These are phyloP conservation scores for Melanotaenia maccullochi DNA, from an alignment of 2,797 vertebrate species.

Conservation along the genomic window DNA sequence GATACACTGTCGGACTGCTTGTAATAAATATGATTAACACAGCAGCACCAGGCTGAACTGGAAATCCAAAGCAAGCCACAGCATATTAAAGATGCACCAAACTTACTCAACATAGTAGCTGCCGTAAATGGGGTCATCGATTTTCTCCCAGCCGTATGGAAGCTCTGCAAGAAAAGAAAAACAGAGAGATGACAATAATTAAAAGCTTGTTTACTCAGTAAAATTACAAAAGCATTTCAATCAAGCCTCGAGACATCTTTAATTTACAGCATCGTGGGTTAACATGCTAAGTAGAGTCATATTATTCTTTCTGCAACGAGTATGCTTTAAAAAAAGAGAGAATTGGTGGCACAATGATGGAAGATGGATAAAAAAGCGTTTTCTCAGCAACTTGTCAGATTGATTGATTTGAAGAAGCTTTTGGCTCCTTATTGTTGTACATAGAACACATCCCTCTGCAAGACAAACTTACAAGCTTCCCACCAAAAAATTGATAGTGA, in stretches of 20 bases:
- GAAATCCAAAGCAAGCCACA: conserved; percentile 60
- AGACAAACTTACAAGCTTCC: conserved; percentile 42
- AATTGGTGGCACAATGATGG: conserved; percentile 14
- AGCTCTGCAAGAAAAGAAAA: conserved; percentile 85
- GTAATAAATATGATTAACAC: conserved; percentile 70
- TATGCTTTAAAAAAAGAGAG: neutral
- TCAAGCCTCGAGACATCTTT: conserved; percentile 26
- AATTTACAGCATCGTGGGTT: conserved; percentile 16
- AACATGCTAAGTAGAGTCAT: conserved; percentile 3
- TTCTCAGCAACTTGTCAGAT: conserved; percentile 23
- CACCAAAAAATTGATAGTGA: conserved; percentile 41
- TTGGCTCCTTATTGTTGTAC: conserved; percentile 31
- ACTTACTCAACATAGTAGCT: conserved; percentile 99
- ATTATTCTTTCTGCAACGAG: neutral
- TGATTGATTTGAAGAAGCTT: conserved; percentile 58
- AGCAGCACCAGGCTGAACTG: conserved; percentile 41
- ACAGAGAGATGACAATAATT: conserved; percentile 75
- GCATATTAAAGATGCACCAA: conserved; percentile 79
- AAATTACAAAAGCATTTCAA: conserved; percentile 39
- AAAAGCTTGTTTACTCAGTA: conserved; percentile 58
- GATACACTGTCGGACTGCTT: conserved; percentile 26
- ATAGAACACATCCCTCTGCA: conserved; percentile 27
- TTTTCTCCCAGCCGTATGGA: conserved; percentile 99
- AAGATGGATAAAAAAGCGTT: conserved; percentile 24
- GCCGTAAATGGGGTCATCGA: conserved; percentile 99